These are phyloP conservation scores for Tachysurus fulvidraco DNA, from an alignment of 2,113 vertebrate species.

Conservation along the genomic window DNA sequence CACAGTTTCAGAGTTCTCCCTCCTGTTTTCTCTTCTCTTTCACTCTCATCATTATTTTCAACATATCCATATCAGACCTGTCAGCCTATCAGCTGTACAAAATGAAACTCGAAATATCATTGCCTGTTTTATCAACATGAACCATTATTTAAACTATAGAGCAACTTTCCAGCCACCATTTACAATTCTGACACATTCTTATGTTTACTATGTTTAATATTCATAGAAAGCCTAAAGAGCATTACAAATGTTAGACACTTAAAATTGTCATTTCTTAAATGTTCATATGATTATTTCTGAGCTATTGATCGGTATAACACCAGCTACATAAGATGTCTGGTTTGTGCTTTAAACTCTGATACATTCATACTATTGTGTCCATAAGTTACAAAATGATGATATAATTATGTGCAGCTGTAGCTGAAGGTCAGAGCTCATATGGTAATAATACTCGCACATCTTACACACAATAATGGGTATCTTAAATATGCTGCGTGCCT, in stretches of 20 bases:
- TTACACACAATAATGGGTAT: not conserved
- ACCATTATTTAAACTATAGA: not conserved
- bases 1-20: constrained; percentile 13
- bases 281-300: not conserved
- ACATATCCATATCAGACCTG: not conserved
- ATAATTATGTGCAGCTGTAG: not conserved
- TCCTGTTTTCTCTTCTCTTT: not conserved
- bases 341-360: not conserved
- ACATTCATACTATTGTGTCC: not conserved
- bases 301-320: not conserved
- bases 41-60: not conserved
- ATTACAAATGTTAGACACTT: no score
- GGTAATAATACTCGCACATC: not conserved
- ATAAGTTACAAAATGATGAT: not conserved
- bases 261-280: not conserved
- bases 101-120: no score
- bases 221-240: not conserved
- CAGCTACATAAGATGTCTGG: not conserved
- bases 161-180: not conserved
- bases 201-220: not conserved
- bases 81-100: not conserved
- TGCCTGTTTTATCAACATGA: not conserved
- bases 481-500: not conserved
- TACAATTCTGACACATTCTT: no score
- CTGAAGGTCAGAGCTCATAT: not conserved